These are phyloP conservation scores for Oxyura jamaicensis DNA, from an alignment of 2,113 vertebrate genomes.

Conservation along the genomic window DNA sequence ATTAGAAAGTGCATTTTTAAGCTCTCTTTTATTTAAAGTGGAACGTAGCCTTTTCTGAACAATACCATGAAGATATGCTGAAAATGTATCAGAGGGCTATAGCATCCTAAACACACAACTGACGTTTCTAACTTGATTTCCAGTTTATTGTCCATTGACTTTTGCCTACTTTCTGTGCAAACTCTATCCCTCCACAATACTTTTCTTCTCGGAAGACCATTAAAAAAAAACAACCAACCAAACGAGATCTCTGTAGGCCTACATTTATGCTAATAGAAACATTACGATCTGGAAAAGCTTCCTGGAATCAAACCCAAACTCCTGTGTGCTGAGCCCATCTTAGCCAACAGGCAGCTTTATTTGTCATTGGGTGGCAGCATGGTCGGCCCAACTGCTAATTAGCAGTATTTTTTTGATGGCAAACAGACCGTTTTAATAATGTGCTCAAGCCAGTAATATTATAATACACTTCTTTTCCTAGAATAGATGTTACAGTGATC, in stretches of 20 bases:
- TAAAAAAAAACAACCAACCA: not conserved
- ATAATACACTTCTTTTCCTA: not conserved
- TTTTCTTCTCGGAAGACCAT: not conserved
- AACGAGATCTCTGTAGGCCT: not conserved
- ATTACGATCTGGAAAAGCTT: not conserved
- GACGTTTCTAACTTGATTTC: not conserved
- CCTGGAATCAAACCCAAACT: not conserved
- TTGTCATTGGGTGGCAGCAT: not conserved
- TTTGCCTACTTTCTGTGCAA: not conserved
- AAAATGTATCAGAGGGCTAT: not conserved
- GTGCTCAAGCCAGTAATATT: not conserved
- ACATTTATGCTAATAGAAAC: not conserved
- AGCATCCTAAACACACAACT: not conserved
- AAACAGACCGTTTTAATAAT: not conserved
- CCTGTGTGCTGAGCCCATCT: fast-evolving
- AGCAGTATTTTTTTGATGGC: not conserved
- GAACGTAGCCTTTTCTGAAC: not conserved
- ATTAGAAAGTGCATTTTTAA: not conserved
- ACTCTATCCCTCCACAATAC: not conserved
- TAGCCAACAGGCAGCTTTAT: not conserved
- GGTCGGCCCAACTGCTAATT: not conserved
- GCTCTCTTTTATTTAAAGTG: not conserved
- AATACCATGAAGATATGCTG: not conserved
- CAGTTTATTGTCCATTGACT: not conserved
- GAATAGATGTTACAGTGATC: not conserved